Percentiles rank a stretch among this genome's conserved stretches.
These are phyloP conservation scores for Craniophora ligustri DNA, from an alignment of 2,888 invertebrate genomes.

Conservation along the genomic window DNA sequence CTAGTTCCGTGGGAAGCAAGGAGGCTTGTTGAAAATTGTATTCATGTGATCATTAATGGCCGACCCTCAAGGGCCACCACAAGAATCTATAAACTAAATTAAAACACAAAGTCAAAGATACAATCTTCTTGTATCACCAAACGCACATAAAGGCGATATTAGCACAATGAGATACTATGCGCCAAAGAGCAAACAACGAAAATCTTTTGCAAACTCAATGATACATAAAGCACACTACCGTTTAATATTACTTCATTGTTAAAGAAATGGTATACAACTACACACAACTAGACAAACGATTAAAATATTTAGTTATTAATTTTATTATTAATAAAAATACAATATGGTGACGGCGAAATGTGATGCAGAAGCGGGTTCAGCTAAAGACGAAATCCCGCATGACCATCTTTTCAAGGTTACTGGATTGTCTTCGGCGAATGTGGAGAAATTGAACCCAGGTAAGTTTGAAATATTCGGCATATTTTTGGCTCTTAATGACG, in stretches of 20 bases:
- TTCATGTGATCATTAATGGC: too few species aligned
- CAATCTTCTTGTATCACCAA: slow-evolving; percentile 47
- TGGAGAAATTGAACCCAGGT: slow-evolving; percentile 83
- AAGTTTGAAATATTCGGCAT: slow-evolving; percentile 40
- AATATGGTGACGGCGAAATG: slow-evolving; percentile 65
- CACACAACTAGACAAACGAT: slow-evolving; percentile 39
- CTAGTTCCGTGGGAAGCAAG: too few species aligned
- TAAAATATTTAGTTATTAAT: slow-evolving; percentile 18
- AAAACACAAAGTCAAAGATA: slow-evolving; percentile 41
- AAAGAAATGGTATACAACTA: slow-evolving; percentile 44
- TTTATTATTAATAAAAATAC: slow-evolving; percentile 3
- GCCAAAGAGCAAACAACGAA: slow-evolving; percentile 18
- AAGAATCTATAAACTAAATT: slow-evolving; percentile 16
- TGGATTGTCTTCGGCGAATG: slow-evolving; percentile 76
- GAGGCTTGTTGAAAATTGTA: too few species aligned
- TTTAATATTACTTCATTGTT: slow-evolving; percentile 50
- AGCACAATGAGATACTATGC: slow-evolving; percentile 20
- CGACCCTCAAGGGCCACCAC: slow-evolving; percentile 1
- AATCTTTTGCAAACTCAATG: slow-evolving; percentile 46
- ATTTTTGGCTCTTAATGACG: background rate
- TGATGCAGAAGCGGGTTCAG: slow-evolving; percentile 63
- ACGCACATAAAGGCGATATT: slow-evolving; percentile 44
- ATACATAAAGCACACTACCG: slow-evolving; percentile 29
- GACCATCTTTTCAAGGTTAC: slow-evolving; percentile 82
- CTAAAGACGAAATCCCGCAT: slow-evolving; percentile 76